Base-by-base conservation (phyloP, 1,140 invertebrate genomes). In the Leptinotarsa undecemlineata region DNA sequence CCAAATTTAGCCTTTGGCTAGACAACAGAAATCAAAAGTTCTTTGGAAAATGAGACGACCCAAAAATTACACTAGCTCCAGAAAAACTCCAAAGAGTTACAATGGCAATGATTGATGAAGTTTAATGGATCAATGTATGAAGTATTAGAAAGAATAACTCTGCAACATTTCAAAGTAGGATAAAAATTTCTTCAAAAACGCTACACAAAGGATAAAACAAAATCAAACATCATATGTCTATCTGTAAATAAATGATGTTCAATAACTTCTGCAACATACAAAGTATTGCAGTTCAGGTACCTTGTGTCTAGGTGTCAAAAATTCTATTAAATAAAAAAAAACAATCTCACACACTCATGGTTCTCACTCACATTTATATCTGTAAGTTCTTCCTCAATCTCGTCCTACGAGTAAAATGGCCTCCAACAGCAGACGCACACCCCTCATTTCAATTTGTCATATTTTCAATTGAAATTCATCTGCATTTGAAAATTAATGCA, bases 371-470 rank as follows among this genome's bases (percentile, higher is more conserved):
- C 61, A 60, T 62, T 72, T 57, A 72, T 15, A 20, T 33, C 42
- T 42, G 15, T 73, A 19, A 47, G 57, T 20, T 67, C 19, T 73
- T 73, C 66, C 72, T 66, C 72, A 73, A 68, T 73, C 72, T 73
- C 72, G 72, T 73, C 72, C 66, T 57, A 42, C 33, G 33, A 42
- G 33, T 67, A 67, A 68, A 33, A 61, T 67, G 64, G 66, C 72
- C 48, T 68, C 33, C 48, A 51, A 68, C 72, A 67, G 72, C 63
- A 68, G 66, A 73, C 63, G 17, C 64, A 68, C 72, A 68, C 66
- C 72, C 57, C 47, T 26, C 20, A 64, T 21, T 64, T 64, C 62
- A 14, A 21, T 64, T 20, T 21, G 14, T 2, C 23, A 23, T 21
- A 26, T 21, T 20, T 21, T 64, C 23, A 26, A 23, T 64, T 64